Base-by-base conservation (phyloP, 2,113 vertebrate genomes). In the Cyphomyrus plagiostoma region DNA sequence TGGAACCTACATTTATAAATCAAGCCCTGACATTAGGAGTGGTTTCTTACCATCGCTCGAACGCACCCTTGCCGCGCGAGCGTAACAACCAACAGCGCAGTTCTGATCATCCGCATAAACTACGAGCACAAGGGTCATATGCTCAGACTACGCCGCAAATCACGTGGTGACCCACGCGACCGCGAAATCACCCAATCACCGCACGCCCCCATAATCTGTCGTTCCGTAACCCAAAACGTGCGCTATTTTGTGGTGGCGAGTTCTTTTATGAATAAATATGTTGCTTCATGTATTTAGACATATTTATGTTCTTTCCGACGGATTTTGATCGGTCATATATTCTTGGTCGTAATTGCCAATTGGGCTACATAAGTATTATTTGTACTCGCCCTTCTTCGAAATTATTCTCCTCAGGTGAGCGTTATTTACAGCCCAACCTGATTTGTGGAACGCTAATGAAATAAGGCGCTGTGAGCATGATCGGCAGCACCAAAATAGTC, bases 11-110 rank as follows among this genome's bases (percentile, higher is more conserved):
- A 19, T 11, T 10, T 30, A 62, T 50, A 62, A 0, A 35, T 30
- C 8, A 26, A 35, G 45, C 9, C 23, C 35, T 17, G 21, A 1
- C n/a, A 17, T 6, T 3, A 3, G 0, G 7, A 7, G 23, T n/a
- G 21, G n/a, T 19, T 4, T 46, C 94, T 92, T 77, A 96, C 96
- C 96, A 96, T 96, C 2, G 87, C 92, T 91, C 93, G 92, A 0
- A 74, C 0, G 1, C 91, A 0, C 17, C 92, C 92, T 88, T 88
- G 82, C 42, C 90, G 91, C 0, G 92, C 92, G 0, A 95, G 0
- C 0, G 91, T 0, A 3, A 92, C 92, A 0, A 95, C 42, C 3
- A 95, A 0, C 4, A 92, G 30, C 2, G 83, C 58, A 11, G 88
- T 88, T 9, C 39, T 58, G 0, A 91, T 9, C 19, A 91, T 30